phyloP scores from a whole-genome alignment of 2,888 invertebrate species.

The Galeopsomyia nigrocyanea region DNA sequence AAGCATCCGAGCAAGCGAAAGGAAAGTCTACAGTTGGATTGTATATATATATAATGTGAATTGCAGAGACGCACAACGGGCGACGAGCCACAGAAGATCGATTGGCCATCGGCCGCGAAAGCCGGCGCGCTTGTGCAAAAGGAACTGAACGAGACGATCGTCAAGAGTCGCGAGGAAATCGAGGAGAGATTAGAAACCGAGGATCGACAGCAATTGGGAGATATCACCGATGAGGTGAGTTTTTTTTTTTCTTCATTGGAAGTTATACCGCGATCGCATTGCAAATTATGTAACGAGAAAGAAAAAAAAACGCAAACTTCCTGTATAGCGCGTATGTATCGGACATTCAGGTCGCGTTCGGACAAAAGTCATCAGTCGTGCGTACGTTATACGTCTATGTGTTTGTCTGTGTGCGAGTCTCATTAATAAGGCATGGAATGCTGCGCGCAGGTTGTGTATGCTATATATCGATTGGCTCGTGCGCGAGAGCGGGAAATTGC shows the following conservation, averaged over 20 bases:
- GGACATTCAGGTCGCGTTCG: too few species aligned
- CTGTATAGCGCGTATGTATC: too few species aligned
- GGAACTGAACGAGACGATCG: constrained; percentile 84
- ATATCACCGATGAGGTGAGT: constrained; percentile 86
- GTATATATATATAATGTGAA: constrained; percentile 6
- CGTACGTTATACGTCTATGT: too few species aligned
- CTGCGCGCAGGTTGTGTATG: background rate
- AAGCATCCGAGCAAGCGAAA: background rate
- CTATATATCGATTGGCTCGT: constrained; percentile 18
- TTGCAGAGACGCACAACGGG: constrained; percentile 71
- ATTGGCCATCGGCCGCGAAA: constrained; percentile 57
- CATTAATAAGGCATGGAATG: constrained; percentile 27
- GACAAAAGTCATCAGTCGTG: too few species aligned
- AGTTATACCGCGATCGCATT: background rate
- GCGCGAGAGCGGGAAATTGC: constrained; percentile 3
- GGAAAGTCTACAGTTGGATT: too few species aligned
- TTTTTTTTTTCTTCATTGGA: too few species aligned
- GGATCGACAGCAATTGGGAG: constrained; percentile 85
- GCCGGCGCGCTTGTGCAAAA: constrained; percentile 81
- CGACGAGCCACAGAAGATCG: constrained; percentile 66
- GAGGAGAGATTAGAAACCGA: constrained; percentile 88
- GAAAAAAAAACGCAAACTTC: too few species aligned
- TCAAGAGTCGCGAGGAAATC: constrained; percentile 85
- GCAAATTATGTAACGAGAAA: too few species aligned
- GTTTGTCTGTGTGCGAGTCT: background rate